These are phyloP conservation scores for Sebastes miniatus DNA, from an alignment of 2,797 vertebrate genomes.

Conservation along the genomic window DNA sequence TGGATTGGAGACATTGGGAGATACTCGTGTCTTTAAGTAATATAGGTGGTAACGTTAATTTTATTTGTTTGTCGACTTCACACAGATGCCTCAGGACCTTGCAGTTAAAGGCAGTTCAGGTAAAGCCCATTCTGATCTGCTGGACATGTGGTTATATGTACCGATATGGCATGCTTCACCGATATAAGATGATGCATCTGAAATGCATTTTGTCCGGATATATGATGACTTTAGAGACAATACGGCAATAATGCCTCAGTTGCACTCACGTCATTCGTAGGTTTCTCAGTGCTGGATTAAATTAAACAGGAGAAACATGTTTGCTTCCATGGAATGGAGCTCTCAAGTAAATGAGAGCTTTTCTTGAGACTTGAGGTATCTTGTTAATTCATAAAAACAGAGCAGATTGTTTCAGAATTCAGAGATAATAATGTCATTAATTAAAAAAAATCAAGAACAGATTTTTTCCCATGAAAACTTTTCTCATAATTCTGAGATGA, in stretches of 20 bases:
- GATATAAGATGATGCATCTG: no score
- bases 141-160: not conserved
- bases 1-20: not conserved
- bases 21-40: no score
- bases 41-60: no score
- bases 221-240: not conserved
- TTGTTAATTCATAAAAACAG: not conserved
- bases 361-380: not conserved
- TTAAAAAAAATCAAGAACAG: no score
- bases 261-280: not conserved
- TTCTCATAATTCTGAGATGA: no score
- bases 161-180: not conserved
- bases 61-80: no score
- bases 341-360: not conserved
- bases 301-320: not conserved
- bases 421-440: no score
- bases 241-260: not conserved
- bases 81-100: no score
- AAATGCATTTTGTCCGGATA: not conserved
- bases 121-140: not conserved
- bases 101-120: no score
- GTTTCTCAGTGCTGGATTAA: not conserved
- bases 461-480: no score
- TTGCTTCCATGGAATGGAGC: not conserved
- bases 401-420: not conserved